Evolutionary conservation across 2,113 vertebrate species (phyloP).

Genomic region (Channa argus): DNA sequence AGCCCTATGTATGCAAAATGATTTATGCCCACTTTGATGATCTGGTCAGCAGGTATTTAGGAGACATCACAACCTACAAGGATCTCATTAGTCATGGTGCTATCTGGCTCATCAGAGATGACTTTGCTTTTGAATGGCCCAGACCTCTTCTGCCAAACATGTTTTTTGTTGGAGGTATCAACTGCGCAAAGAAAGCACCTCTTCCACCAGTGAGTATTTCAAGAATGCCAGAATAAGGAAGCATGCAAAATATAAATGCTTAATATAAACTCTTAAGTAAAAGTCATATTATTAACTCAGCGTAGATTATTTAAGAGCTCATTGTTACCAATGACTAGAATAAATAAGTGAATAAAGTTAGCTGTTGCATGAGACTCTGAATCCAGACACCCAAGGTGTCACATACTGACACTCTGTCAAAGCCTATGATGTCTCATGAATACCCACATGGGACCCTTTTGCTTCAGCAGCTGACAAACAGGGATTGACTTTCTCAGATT

Average conservation of each 20-base stretch:
- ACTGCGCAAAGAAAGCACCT: constrained; percentile 74
- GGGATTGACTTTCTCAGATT: no score
- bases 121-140: constrained; percentile 89
- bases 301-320: no score
- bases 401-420: no score
- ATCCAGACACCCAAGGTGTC: no score
- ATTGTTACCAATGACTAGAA: no score
- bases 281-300: constrained; percentile 2
- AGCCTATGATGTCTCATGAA: no score
- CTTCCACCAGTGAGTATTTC: constrained; percentile 81
- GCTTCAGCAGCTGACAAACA: no score
- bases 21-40: constrained; percentile 63
- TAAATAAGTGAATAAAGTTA: no score
- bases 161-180: constrained; percentile 86
- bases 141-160: constrained; percentile 90
- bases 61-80: constrained; percentile 70
- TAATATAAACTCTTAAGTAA: no score
- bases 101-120: constrained; percentile 86
- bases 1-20: constrained; percentile 57
- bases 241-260: no score
- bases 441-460: no score
- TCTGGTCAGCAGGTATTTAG: constrained; percentile 78
- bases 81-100: constrained; percentile 82
- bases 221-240: constrained; percentile 11
- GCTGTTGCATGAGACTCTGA: no score